phyloP scores from a whole-genome alignment of 2,113 vertebrate species.

The Anarhynchus alexandrinus region DNA sequence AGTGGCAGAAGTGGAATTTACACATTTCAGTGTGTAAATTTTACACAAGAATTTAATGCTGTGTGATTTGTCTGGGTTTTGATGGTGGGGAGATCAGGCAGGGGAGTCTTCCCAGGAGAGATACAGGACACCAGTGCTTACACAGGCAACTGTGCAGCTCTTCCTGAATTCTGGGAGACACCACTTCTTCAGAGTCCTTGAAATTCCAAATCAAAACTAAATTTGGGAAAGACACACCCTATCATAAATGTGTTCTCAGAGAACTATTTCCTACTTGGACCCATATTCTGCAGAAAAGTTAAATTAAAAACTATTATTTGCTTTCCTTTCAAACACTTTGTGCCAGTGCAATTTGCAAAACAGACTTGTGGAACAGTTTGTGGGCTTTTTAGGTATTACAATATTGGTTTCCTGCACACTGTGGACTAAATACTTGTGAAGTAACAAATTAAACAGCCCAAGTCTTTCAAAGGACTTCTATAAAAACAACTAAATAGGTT shows the following conservation, averaged over 20 bases:
- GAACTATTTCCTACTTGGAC: neutral
- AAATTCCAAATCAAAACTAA: neutral
- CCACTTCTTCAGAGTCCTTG: neutral
- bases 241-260: neutral
- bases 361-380: neutral
- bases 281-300: neutral
- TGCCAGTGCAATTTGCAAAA: neutral
- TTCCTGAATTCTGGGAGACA: neutral
- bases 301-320: neutral
- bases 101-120: neutral
- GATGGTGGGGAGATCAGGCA: neutral
- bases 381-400: neutral
- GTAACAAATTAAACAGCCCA: constrained; percentile 50
- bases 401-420: neutral
- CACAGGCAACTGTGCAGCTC: neutral
- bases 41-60: neutral
- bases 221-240: neutral
- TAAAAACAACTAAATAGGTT: constrained; percentile 22
- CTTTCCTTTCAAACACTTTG: neutral
- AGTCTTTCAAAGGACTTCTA: constrained; percentile 29
- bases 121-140: neutral
- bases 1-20: neutral
- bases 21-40: neutral
- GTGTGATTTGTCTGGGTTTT: neutral
- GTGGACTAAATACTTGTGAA: constrained; percentile 64